Evolutionary conservation across 2,888 invertebrate species (phyloP), one percentile per base, ranked within the genome.

Genomic region (Ornithoptera priamus): DNA sequence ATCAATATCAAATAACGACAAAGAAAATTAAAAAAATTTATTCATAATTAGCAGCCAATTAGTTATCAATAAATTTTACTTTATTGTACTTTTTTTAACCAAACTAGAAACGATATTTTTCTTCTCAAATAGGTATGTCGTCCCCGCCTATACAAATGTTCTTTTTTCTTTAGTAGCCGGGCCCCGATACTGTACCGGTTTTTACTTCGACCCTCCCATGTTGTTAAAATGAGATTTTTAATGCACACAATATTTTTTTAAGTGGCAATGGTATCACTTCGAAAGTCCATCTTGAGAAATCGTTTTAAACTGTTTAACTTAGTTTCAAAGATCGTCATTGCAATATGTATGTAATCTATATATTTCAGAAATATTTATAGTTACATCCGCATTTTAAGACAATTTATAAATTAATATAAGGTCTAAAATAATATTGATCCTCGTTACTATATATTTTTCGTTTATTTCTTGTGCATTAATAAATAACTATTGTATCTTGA

Each of bases 161-260:
- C 50, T 57, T 65, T 66, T 65, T 69, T 69, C 65, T 62, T 53
- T 53, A 53, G 39, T 65, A 42, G 20, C 61, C 30, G 50, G 20
- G 66, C 62, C 62, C 62, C 50, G 18, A 66, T 46, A 22, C 62
- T 15, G 67, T 70, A 70, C 67, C 67, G 67, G 70, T 70, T 70
- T 70, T 70, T 65, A 65, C 64, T 60, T 70, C 64, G 63, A 67
- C 60, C 56, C 46, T 65, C 46, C 30, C 53, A 60, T 64, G 61
- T 60, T 67, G 64, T 64, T 53, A 56, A 67, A 70, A 56, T 56
- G 61, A 18, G n/a, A 67, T 64, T 67, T 62, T 61, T 65, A 24
- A 65, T 50, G 39, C 60, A 60, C 64, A 57, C n/a, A 17, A 36
- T 36, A 53, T 1, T 12, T 53, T 30, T 53, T 18, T 36, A 53